These are phyloP conservation scores for Euleptes europaea DNA, from an alignment of 2,113 vertebrate genomes.

Conservation along the genomic window DNA sequence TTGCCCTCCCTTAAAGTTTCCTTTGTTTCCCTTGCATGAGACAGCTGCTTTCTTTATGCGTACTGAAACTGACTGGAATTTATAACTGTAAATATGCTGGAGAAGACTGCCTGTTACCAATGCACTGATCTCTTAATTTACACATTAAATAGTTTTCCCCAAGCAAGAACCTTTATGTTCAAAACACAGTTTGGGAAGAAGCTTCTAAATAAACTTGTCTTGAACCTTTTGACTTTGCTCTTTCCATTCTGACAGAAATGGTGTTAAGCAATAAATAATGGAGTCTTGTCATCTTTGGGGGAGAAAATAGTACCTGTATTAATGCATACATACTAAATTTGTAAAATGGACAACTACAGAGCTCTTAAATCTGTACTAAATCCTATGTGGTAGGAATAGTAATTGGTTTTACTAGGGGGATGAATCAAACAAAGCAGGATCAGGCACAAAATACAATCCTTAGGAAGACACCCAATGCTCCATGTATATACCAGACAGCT, in stretches of 20 bases:
- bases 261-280: constrained; percentile 34
- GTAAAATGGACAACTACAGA: constrained; percentile 45
- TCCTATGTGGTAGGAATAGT: constrained; percentile 42
- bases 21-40: background rate
- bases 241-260: constrained; percentile 36
- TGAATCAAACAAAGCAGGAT: constrained; percentile 46
- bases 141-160: background rate
- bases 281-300: constrained; percentile 20
- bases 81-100: background rate
- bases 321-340: constrained; percentile 27
- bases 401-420: constrained; percentile 57
- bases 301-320: constrained; percentile 49
- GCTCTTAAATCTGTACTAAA: constrained; percentile 59
- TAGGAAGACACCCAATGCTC: constrained; percentile 42
- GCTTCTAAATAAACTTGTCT: background rate
- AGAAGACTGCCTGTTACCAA: background rate
- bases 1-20: background rate
- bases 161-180: background rate
- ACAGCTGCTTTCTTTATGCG: background rate
- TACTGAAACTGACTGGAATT: background rate
- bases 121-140: background rate
- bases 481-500: background rate
- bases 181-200: background rate
- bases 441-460: constrained; percentile 48
- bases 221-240: background rate